These are phyloP conservation scores for Scaptomyza graminum DNA, from an alignment of 1,140 invertebrate species.

Conservation along the genomic window DNA sequence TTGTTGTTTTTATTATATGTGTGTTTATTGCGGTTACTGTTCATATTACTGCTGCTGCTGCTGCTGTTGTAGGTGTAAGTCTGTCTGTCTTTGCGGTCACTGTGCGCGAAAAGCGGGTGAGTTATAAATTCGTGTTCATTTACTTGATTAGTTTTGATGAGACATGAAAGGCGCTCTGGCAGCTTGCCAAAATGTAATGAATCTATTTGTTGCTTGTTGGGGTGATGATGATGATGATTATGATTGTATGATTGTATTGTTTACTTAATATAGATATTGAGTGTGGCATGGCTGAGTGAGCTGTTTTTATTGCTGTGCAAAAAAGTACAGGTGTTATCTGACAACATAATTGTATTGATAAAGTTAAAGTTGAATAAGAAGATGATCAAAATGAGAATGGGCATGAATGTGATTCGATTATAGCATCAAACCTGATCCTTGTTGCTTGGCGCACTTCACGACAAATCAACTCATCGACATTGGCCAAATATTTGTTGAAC, in stretches of 20 bases:
- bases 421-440: slow-evolving; percentile 69
- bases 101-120: slow-evolving; percentile 48
- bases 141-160: slow-evolving; percentile 81
- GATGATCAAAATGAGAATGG: slow-evolving; percentile 2
- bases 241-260: slow-evolving; percentile 3
- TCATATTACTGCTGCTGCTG: neutral
- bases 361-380: neutral
- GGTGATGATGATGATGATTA: neutral
- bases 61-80: slow-evolving; percentile 59
- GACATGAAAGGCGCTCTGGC: slow-evolving; percentile 73
- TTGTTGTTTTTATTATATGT: slow-evolving; percentile 24
- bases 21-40: slow-evolving; percentile 55
- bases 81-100: slow-evolving; percentile 64
- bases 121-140: slow-evolving; percentile 72
- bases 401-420: slow-evolving; percentile 2
- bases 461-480: slow-evolving; percentile 69
- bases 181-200: slow-evolving; percentile 70
- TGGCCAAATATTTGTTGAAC: slow-evolving; percentile 68
- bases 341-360: slow-evolving; percentile 4
- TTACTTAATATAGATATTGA: slow-evolving; percentile 1
- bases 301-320: slow-evolving; percentile 1
- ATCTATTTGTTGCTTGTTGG: slow-evolving; percentile 39
- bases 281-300: slow-evolving; percentile 11
- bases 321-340: slow-evolving; percentile 8
- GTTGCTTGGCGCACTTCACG: slow-evolving; percentile 70